Evolutionary conservation across 2,888 invertebrate genomes (phyloP).

Genomic region (Notocelia uddmanniana): DNA sequence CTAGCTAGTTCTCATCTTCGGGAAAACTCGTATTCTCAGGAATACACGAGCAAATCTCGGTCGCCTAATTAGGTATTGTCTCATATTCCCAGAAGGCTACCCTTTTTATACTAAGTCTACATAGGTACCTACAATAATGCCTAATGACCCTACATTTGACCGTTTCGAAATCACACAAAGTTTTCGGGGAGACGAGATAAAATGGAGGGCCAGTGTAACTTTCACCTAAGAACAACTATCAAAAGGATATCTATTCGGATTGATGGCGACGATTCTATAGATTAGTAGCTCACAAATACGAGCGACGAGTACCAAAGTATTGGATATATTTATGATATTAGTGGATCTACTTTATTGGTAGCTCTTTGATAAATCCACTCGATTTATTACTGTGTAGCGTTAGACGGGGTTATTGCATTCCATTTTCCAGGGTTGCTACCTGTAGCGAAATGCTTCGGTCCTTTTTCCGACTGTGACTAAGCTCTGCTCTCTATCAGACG

Average conservation of each 20-base stretch:
- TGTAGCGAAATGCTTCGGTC: slow-evolving; percentile 24
- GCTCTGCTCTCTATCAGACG: slow-evolving; percentile 37
- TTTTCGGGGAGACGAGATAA: slow-evolving; percentile 24
- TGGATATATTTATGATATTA: slow-evolving; percentile 42
- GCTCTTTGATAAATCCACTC: slow-evolving; percentile 42
- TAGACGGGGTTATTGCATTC: slow-evolving; percentile 42
- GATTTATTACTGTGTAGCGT: slow-evolving; percentile 34
- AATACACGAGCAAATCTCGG: too few relatives aligned
- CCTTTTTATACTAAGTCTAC: not conserved
- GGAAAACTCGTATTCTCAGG: too few relatives aligned
- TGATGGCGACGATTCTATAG: slow-evolving; percentile 36
- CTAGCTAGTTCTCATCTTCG: too few relatives aligned
- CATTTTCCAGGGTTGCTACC: slow-evolving; percentile 25
- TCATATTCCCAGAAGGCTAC: not conserved
- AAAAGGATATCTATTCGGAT: slow-evolving; percentile 38
- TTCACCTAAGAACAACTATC: slow-evolving; percentile 43
- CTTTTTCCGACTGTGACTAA: slow-evolving; percentile 35
- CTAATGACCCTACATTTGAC: not conserved
- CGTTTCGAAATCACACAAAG: not conserved
- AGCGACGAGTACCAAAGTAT: slow-evolving; percentile 27
- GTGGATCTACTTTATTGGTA: slow-evolving; percentile 38
- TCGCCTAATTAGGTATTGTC: too few relatives aligned
- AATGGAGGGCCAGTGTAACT: slow-evolving; percentile 39
- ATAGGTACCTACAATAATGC: not conserved
- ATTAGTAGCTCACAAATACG: slow-evolving; percentile 41